Conservation (phyloP, 1,140 invertebrate species). For the Diabrotica undecimpunctata region DNA sequence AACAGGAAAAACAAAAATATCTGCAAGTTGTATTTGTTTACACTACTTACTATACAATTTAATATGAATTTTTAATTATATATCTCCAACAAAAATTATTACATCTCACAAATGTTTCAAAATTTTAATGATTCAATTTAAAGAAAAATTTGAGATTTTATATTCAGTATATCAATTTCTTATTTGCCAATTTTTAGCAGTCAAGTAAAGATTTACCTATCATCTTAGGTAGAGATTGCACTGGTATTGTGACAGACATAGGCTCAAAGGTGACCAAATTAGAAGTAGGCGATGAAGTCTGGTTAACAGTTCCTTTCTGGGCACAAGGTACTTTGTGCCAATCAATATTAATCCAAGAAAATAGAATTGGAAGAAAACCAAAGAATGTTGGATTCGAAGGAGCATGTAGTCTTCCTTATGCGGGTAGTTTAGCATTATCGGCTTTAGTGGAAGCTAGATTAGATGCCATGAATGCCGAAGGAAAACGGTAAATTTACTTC, state of each 20-base stretch:
- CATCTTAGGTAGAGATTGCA: conserved; percentile 65
- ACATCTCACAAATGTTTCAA: too few species aligned
- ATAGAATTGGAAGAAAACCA: conserved; percentile 61
- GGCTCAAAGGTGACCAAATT: conserved; percentile 58
- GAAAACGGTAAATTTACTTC: conserved; percentile 53
- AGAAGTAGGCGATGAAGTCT: conserved; percentile 65
- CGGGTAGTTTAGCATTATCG: conserved; percentile 64
- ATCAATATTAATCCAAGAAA: conserved; percentile 58
- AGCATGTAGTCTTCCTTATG: conserved; percentile 68
- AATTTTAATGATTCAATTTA: too few species aligned
- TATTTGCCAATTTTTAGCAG: conserved; percentile 44
- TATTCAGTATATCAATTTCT: not conserved
- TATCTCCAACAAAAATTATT: too few species aligned
- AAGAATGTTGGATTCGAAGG: conserved; percentile 62
- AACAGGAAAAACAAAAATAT: too few species aligned
- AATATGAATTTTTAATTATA: too few species aligned
- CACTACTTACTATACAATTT: too few species aligned
- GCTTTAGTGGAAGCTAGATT: conserved; percentile 56
- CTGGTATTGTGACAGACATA: conserved; percentile 63
- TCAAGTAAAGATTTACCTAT: conserved; percentile 56
- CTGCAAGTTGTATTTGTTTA: too few species aligned
- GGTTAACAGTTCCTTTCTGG: conserved; percentile 59
- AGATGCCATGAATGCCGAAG: conserved; percentile 53
- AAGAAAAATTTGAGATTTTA: not conserved
- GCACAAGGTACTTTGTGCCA: conserved; percentile 59